Percentiles rank a stretch among this genome's conserved stretches.
These are phyloP conservation scores for Sebastes taczanowskii DNA, from an alignment of 2,797 vertebrate species.

Conservation along the genomic window DNA sequence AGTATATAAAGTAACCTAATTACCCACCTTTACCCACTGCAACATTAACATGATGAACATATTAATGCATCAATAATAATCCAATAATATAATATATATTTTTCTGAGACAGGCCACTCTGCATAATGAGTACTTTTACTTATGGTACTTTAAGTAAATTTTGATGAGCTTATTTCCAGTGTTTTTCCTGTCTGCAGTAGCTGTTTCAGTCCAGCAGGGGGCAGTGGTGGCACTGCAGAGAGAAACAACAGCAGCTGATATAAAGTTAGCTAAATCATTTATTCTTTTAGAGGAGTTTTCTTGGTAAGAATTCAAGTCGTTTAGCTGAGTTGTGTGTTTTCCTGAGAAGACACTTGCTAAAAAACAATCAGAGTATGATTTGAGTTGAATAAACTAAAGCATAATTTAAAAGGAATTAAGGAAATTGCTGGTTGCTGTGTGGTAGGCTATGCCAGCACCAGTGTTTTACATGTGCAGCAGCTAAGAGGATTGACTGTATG, in stretches of 20 bases:
- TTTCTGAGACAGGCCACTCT: not conserved
- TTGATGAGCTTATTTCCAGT: not conserved
- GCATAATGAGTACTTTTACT: not conserved
- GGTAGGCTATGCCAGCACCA: rapidly evolving
- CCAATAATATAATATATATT: not conserved
- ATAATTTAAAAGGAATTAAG: not conserved
- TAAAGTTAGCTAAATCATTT: not conserved
- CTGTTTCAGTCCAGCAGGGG: not conserved
- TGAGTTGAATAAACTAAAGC: not conserved
- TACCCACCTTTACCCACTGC: not conserved
- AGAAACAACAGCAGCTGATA: not conserved
- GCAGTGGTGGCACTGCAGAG: no score
- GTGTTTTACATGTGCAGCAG: not conserved
- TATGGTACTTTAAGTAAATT: not conserved
- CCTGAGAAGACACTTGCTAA: not conserved
- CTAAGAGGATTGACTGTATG: not conserved
- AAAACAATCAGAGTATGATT: not conserved
- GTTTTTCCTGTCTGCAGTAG: not conserved
- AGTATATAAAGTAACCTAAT: not conserved
- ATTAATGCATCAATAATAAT: not conserved
- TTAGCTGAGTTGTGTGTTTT: not conserved
- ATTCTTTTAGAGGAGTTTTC: not conserved
- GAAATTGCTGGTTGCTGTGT: not conserved
- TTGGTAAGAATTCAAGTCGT: not conserved
- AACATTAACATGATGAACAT: not conserved